Evolutionary conservation across 2,888 invertebrate species (phyloP), one percentile per base, ranked within the genome.

Genomic region (Drosophila paramelanica): DNA sequence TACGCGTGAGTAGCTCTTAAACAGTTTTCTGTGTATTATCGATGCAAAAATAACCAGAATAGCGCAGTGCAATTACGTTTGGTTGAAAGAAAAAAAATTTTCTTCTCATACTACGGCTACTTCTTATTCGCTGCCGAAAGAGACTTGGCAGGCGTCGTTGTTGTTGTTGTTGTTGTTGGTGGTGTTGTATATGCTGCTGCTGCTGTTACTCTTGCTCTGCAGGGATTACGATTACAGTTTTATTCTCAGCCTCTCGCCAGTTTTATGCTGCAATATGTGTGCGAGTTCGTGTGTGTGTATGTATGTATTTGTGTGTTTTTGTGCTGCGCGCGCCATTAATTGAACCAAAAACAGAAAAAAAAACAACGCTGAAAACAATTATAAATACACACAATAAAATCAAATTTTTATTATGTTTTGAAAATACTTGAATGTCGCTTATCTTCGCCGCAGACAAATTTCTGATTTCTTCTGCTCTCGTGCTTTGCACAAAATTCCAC

Each of bases 351-450:
- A 60, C 51, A 55, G 46, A 20, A 25, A 42, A 55, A 51, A 57
- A 43, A 57, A 47, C 27, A 50, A 73, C 58, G 72, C 69, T 84
- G 70, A 73, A 87, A 78, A 81, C 73, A 72, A 81, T 86, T 82
- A 86, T 83, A 82, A 87, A 82, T 87, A 82, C 79, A 70, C 82
- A 73, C 81, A 88, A 84, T 88, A 87, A 88, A 86, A 74, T 76
- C 64, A 81, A 66, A 79, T 76, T 68, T 83, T 86, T 86, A 88
- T 88, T 81, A 77, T 86, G 86, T 86, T 86, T 86, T 73, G 89
- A 86, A 86, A 86, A 72, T 84, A 86, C 81, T 81, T 83, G 81
- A 87, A 86, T 75, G 77, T 76, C 73, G 78, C 79, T 74, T 79
- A 77, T 73, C 77, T 67, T 13, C 36, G 20, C 36, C 57, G 47